A percentile compares a stretch with the other conserved stretches of the same genome.
Evolutionary conservation across 1,140 invertebrate genomes (phyloP).

Genomic region (Diabrotica undecimpunctata): DNA sequence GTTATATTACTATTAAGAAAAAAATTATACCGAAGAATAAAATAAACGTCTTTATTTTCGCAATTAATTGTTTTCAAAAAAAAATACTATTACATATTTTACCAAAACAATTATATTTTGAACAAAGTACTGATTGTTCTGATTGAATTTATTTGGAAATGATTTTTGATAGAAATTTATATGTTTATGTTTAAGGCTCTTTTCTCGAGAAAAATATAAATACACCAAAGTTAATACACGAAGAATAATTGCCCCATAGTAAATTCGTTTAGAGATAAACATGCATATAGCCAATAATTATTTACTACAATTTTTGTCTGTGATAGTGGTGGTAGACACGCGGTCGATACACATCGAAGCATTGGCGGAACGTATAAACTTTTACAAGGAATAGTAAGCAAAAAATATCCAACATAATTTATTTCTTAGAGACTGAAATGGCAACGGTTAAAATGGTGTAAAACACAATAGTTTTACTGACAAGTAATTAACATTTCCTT

Average conservation of each 20-base stretch:
- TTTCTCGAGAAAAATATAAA: too few species aligned
- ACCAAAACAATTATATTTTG: too few species aligned
- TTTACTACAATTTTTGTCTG: neutral
- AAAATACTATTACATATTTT: too few species aligned
- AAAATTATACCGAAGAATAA: too few species aligned
- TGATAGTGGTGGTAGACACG: neutral
- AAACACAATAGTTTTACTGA: neutral
- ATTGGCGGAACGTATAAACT: neutral
- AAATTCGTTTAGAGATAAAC: neutral
- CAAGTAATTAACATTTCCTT: neutral
- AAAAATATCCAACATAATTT: neutral
- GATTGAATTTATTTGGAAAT: too few species aligned
- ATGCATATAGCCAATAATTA: slow-evolving; percentile 1
- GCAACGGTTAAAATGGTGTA: neutral
- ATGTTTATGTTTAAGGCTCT: too few species aligned
- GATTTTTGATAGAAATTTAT: too few species aligned
- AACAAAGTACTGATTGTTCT: too few species aligned
- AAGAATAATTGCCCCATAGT: neutral
- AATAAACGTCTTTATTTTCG: too few species aligned
- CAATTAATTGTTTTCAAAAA: too few species aligned
- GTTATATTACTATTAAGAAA: too few species aligned
- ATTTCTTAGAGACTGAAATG: neutral
- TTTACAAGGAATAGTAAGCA: neutral
- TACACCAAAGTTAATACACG: neutral
- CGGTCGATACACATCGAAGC: neutral